Evolutionary conservation across 2,113 vertebrate species (phyloP), one percentile per base, ranked within the genome.

Genomic region (Steatornis caripensis): DNA sequence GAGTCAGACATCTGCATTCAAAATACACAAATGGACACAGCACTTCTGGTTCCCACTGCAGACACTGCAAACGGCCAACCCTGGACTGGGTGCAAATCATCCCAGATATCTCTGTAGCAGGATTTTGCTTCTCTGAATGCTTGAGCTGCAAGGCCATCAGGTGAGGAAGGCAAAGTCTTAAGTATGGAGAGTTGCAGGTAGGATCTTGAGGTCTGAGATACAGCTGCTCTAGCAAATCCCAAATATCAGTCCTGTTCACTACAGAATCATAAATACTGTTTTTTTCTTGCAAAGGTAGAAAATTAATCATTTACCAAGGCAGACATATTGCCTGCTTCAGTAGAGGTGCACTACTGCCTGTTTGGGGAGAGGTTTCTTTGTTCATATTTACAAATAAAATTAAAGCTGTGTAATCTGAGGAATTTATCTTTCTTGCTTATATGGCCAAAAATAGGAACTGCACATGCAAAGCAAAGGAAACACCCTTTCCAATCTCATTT

Each of bases 301-400:
- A 86, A 55, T 4, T 14, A 61, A 4, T 62, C 0, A 23, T 55
- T 88, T 93, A 51, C 11, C 11, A 51, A 53, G 41, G 3, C 11
- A 86, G 24, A 9, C 12, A 43, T 65, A 57, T 22, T 0, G 5
- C 58, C 36, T 72, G 12, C 13, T 49, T 74, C 32, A 62, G 20
- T 4, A 80, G 19, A 72, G 6, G 18, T 68, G 5, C 17, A 75
- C 14, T 17, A 10, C 8, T 64, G 12, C 3, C 6, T 60, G 11
- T 26, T 70, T 8, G 5, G 8, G 10, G n/a, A n/a, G n/a, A n/a
- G 1, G 1, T 7, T 22, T 32, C 6, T 19, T 43, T 46, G 3
- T 45, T 20, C 34, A 3, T 32, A 15, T 46, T 90, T 84, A 93
- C 74, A 23, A 68, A 4, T 49, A 64, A 75, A 79, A 60, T 45